phyloP scores from a whole-genome alignment of 2,113 vertebrate genomes.

The Nasalis larvatus region DNA sequence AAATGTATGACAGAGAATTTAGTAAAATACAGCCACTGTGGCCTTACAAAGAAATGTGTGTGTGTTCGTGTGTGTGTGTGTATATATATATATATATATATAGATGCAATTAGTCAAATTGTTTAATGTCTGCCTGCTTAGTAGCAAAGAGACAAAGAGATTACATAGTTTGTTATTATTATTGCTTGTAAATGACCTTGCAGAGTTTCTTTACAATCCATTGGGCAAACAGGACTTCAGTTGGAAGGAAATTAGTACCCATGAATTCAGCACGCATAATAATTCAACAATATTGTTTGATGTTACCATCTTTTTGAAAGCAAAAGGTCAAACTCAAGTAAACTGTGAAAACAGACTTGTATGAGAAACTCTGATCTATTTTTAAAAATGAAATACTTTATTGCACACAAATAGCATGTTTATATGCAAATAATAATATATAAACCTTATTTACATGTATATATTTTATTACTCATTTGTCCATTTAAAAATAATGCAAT shows the following conservation, averaged over 20 bases:
- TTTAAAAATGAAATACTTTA: background rate
- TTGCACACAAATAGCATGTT: background rate
- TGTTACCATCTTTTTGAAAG: background rate
- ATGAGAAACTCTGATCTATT: background rate
- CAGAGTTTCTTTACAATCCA: background rate
- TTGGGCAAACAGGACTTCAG: background rate
- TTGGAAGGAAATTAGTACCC: background rate
- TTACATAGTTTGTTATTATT: background rate
- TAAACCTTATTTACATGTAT: background rate
- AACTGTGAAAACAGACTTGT: background rate
- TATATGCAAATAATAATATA: background rate
- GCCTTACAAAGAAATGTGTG: background rate
- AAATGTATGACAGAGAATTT: background rate
- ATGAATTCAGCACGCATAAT: background rate
- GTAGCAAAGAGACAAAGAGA: slow-evolving; percentile 16
- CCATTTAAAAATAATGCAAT: background rate
- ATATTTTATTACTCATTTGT: slow-evolving; percentile 42
- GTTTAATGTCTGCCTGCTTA: background rate
- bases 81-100: background rate
- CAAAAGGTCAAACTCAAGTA: background rate
- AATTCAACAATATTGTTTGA: background rate
- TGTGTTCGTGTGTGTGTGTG: background rate
- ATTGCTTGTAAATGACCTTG: slow-evolving; percentile 3
- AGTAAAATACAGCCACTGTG: background rate
- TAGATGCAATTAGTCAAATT: background rate